Percentiles rank a stretch among this genome's conserved stretches.
Conservation (phyloP, 2,888 invertebrate species). For the Osedax fenrisi region DNA sequence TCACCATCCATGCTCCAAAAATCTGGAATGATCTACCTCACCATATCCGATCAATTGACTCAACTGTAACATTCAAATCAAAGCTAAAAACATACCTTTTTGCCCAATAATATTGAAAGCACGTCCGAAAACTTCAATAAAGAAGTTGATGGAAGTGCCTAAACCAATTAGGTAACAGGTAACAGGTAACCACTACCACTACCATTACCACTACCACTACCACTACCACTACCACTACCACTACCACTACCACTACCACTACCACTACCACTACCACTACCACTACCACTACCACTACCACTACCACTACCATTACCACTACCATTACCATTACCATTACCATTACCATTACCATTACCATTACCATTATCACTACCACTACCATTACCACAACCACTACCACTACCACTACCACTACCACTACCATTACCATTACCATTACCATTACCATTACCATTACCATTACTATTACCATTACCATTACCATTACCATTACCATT, state of each 20-base stretch:
- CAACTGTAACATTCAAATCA: too few relatives aligned
- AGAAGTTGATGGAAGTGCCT: too few relatives aligned
- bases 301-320: not conserved
- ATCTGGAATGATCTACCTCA: too few relatives aligned
- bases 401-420: not conserved
- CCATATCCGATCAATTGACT: too few relatives aligned
- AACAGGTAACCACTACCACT: too few relatives aligned
- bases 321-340: not conserved
- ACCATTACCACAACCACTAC: not conserved
- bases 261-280: not conserved
- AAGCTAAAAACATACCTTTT: too few relatives aligned
- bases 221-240: conserved; percentile 3
- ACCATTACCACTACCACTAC: not conserved
- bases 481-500: not conserved
- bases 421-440: not conserved
- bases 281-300: conserved; percentile 3
- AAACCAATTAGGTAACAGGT: too few relatives aligned
- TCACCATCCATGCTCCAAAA: too few relatives aligned
- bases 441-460: not conserved
- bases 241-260: not conserved
- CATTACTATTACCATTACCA: not conserved
- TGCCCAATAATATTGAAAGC: too few relatives aligned
- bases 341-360: not conserved
- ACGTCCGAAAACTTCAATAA: too few relatives aligned
- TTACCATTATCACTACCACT: not conserved